Base-by-base conservation (phyloP, 2,888 invertebrate species). In the Latheticus oryzae region DNA sequence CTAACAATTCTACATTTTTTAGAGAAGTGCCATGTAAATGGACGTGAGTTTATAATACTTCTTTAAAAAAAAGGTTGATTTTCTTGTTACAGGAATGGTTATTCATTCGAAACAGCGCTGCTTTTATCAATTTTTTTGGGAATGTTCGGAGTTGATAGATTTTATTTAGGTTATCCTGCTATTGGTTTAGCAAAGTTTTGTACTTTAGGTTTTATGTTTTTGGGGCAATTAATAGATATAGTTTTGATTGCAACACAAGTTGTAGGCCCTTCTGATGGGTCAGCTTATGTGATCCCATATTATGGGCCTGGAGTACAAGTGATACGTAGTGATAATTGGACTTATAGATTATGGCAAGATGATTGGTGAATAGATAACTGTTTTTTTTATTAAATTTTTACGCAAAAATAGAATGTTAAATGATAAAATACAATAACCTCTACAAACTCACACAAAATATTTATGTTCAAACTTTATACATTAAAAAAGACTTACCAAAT, bases 151-250 rank as follows among this genome's bases (percentile, higher is more conserved):
- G 84, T 94, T 13, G 99, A 99, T 77, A 83, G 99, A 58, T 97
- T 99, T 79, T 99, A 99, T 75, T 83, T 99, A n/a, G 99, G 99
- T 16, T 98, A 98, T 78, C 96, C 95, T 45, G 97, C 95, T 1
- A 87, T 98, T 64, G 98, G 97, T 0, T 79, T 97, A 59, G 87
- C 97, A 15, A 98, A 99, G 78, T 85, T 98, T 62, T 95, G 96
- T 74, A 97, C 98, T 0, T 81, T 97, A 50, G 98, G 98, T 8
- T 97, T 97, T 75, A 90, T 98, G 86, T 96, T 98, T 74, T 82
- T 99, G 17, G 94, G 97, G 38, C 97, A 98, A 78, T 81, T 99
- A 17, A 81, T 96, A 59, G 99, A 99, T 79, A 91, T 99, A 32
- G 89, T 99, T 71, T 83, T 98, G 12, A 98, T 96, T 72, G 93